Base-by-base conservation (phyloP, 2,888 invertebrate species). In the Saturnia pavonia region DNA sequence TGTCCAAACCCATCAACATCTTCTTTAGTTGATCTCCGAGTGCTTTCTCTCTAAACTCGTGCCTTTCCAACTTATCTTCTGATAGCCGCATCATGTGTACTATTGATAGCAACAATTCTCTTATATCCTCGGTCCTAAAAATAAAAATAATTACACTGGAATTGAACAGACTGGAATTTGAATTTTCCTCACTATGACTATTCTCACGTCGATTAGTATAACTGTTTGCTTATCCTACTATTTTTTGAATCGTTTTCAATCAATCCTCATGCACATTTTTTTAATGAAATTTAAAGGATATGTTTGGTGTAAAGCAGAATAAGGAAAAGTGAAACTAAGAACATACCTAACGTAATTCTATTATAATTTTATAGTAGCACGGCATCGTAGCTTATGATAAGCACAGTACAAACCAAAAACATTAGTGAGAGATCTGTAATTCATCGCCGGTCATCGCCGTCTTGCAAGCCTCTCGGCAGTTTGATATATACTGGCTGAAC, bases 51-150 rank as follows among this genome's bases (percentile, higher is more conserved):
- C 98, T 94, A 79, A 95, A 96, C 86, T 98, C 98, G 87, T 98
- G 98, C 22, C 98, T 93, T 82, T 98, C 97, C 74, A 98, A 87
- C 89, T 97, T 98, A 83, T 97, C 97, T 75, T 97, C 97, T 69
- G 97, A 95, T 57, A 96, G 95, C 66, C 97, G 95, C 86, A 97
- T 96, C 86, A 97, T 96, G 83, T 97, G 96, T 14, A 97, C 96
- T 72, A 98, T 91, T 27, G 97, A 97, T 74, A 97, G 87, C 85
- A 98, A 96, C 0, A 97, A 97, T 80, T 97, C 96, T 74, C 97
- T 95, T 76, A 97, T 96, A 79, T 96, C 96, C 88, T 96, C 95
- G 86, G 96, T 95, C 54, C 96, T 96, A 82, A 60, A 60, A 54
- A 22, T 54, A 22, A 25, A 27, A 60, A 60, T 1, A 27, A 43